Evolutionary conservation across 2,888 invertebrate species (phyloP).

Genomic region (Oxyscelio sp.): DNA sequence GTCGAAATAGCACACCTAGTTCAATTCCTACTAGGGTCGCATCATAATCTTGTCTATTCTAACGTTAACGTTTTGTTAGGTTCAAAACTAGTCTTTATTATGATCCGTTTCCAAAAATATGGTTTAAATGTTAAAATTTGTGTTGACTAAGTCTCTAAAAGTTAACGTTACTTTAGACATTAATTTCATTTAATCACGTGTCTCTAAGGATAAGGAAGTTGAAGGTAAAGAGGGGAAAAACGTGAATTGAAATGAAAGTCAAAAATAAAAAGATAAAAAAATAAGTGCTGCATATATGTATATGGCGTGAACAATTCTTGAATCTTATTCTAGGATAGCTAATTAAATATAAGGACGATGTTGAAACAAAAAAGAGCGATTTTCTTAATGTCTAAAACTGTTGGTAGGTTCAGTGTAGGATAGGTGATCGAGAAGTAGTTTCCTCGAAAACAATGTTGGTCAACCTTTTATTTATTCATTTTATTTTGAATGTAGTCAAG

Average conservation of each 20-base stretch:
- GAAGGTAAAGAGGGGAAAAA: slow-evolving; percentile 47
- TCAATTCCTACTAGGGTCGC: too few species aligned
- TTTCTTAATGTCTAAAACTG: slow-evolving; percentile 70
- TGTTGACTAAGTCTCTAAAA: too few species aligned
- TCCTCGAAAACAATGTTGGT: slow-evolving; percentile 47
- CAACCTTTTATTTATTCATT: slow-evolving; percentile 41
- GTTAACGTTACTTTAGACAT: too few species aligned
- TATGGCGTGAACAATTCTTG: slow-evolving; percentile 62
- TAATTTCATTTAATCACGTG: slow-evolving; percentile 57
- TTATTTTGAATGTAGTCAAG: slow-evolving; percentile 40
- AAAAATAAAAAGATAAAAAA: too few species aligned
- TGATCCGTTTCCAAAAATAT: too few species aligned
- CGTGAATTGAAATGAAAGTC: slow-evolving; percentile 73
- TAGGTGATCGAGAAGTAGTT: slow-evolving; percentile 47
- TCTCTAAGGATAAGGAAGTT: slow-evolving; percentile 45
- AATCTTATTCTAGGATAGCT: slow-evolving; percentile 70
- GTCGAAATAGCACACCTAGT: too few species aligned
- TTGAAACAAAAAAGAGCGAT: slow-evolving; percentile 51
- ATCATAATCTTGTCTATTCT: too few species aligned
- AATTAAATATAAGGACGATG: slow-evolving; percentile 48
- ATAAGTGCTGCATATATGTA: slow-evolving; percentile 67
- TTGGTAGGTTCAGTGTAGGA: slow-evolving; percentile 63
- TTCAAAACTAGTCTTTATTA: too few species aligned
- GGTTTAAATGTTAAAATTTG: too few species aligned
- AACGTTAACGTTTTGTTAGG: too few species aligned